Evolutionary conservation across 2,797 vertebrate species (phyloP).

Genomic region (Rhinogobio ventralis): DNA sequence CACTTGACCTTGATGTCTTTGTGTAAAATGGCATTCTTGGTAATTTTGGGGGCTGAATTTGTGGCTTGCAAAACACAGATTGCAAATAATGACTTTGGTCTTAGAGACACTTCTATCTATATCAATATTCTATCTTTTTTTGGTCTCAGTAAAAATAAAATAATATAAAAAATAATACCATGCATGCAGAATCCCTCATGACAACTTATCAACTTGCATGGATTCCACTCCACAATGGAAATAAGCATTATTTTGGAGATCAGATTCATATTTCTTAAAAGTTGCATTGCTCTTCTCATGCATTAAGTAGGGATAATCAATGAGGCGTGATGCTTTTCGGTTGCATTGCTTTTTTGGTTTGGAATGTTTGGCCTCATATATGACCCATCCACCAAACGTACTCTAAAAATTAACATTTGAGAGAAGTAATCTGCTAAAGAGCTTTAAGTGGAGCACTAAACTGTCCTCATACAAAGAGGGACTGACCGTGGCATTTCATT

Average conservation of each 20-base stretch:
- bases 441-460: slow-evolving; percentile 18
- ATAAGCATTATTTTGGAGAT: neutral
- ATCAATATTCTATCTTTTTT: neutral
- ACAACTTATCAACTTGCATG: neutral
- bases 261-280: neutral
- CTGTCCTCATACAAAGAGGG: slow-evolving; percentile 21
- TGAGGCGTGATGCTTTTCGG: neutral
- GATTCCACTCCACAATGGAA: neutral
- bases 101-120: neutral
- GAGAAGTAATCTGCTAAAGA: slow-evolving; percentile 27
- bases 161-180: neutral
- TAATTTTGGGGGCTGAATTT: neutral
- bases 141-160: neutral
- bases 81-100: neutral
- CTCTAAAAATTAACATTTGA: slow-evolving; percentile 7
- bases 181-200: neutral
- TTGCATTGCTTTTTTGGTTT: neutral
- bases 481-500: slow-evolving; percentile 18
- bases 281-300: neutral
- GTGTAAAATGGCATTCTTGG: neutral
- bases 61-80: neutral
- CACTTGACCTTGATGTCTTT: neutral
- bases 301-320: neutral
- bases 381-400: neutral
- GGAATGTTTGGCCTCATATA: neutral